phyloP scores from a whole-genome alignment of 2,888 invertebrate species.

The Philaethria dido region DNA sequence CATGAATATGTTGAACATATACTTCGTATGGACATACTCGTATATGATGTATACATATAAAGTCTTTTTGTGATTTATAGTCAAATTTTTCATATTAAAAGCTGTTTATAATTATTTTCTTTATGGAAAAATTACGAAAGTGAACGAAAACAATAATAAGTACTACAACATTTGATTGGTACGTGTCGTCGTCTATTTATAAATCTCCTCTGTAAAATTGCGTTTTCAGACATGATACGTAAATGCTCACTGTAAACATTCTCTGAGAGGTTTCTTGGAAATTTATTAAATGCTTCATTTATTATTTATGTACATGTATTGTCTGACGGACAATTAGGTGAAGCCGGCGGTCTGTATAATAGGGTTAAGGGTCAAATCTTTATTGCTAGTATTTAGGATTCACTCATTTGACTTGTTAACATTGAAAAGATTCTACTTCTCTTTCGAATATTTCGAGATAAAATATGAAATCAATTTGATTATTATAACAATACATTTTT shows the following conservation, averaged over 20 bases:
- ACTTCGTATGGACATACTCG: too few relatives aligned
- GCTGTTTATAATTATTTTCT: background rate
- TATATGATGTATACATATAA: too few relatives aligned
- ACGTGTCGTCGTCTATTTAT: background rate
- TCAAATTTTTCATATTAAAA: too few relatives aligned
- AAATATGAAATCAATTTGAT: too few relatives aligned
- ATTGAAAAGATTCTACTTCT: constrained; percentile 12
- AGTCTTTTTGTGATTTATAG: too few relatives aligned
- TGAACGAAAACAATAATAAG: background rate
- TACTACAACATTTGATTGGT: background rate
- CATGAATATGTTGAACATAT: too few relatives aligned
- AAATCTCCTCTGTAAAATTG: background rate
- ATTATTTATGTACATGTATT: constrained; percentile 8
- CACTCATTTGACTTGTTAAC: constrained; percentile 31
- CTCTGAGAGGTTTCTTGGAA: constrained; percentile 10
- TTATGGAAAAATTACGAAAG: background rate
- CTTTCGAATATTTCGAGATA: background rate
- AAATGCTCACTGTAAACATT: background rate
- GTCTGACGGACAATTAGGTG: constrained; percentile 31
- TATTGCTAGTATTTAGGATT: constrained; percentile 36
- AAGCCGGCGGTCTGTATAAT: constrained; percentile 20
- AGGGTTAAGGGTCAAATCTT: constrained; percentile 40
- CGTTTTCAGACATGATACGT: background rate
- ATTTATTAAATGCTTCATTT: constrained; percentile 9
- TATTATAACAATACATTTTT: too few relatives aligned